A percentile compares a stretch with the other conserved stretches of the same genome.
Evolutionary conservation across 2,888 invertebrate genomes (phyloP).

Genomic region (Ophion ventricosus): DNA sequence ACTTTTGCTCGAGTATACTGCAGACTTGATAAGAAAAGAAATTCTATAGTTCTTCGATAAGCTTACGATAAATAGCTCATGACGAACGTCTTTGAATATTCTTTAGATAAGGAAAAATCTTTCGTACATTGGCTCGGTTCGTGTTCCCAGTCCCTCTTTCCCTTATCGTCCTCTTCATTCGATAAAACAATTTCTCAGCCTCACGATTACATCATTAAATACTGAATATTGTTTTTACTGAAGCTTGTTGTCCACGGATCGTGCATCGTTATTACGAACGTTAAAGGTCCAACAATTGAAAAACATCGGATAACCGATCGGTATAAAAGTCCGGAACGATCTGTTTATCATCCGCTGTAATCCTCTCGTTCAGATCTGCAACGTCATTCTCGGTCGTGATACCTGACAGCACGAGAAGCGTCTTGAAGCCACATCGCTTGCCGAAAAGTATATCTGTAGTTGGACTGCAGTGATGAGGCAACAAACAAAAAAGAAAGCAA

Average conservation of each 20-base stretch:
- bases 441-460: slow-evolving; percentile 97
- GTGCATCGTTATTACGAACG: neutral
- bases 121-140: neutral
- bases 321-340: slow-evolving; percentile 83
- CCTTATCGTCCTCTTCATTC: neutral
- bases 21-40: neutral
- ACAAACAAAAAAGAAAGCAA: neutral
- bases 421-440: slow-evolving; percentile 93
- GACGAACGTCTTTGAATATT: neutral
- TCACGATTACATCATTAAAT: neutral
- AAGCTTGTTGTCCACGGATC: neutral
- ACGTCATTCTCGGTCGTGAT: slow-evolving; percentile 88
- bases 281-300: slow-evolving; percentile 57
- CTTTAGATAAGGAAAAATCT: neutral
- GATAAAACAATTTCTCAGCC: neutral
- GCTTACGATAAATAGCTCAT: neutral
- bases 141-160: neutral
- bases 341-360: slow-evolving; percentile 67
- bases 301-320: slow-evolving; percentile 81
- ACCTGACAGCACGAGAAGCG: slow-evolving; percentile 94
- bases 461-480: slow-evolving; percentile 84
- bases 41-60: neutral
- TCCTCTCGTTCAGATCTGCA: slow-evolving; percentile 81
- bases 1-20: neutral
- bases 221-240: slow-evolving; percentile 9